A percentile compares a stretch with the other conserved stretches of the same genome.
Evolutionary conservation across 2,113 vertebrate species (phyloP).

Genomic region (Procavia capensis): DNA sequence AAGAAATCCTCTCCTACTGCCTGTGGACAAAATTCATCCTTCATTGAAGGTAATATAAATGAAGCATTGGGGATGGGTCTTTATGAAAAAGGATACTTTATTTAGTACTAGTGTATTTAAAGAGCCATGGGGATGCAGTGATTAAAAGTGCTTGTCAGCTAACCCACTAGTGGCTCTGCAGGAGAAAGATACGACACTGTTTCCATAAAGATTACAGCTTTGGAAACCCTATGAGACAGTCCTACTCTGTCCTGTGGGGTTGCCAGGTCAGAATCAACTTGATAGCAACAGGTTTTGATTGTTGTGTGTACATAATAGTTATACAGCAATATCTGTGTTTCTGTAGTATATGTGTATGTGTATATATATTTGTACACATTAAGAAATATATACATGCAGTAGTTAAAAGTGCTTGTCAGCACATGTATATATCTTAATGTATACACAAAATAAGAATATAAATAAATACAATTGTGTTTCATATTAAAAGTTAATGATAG

Average conservation of each 20-base stretch:
- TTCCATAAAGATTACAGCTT: background rate
- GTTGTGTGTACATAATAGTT: background rate
- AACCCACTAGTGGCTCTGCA: background rate
- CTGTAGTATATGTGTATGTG: background rate
- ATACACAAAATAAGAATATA: conserved; percentile 30
- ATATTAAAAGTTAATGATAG: conserved; percentile 27
- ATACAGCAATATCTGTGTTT: background rate
- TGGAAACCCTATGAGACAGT: background rate
- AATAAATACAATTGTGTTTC: too few species aligned
- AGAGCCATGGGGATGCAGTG: background rate
- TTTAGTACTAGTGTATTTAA: background rate
- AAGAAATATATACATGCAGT: too few species aligned
- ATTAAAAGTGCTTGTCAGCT: background rate
- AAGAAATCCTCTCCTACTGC: conserved; percentile 96
- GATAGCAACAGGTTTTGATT: background rate
- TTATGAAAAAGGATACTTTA: conserved; percentile 38
- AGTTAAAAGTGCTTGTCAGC: background rate
- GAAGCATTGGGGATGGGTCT: background rate
- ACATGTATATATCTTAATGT: background rate
- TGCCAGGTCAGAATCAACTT: background rate
- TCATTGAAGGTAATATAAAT: conserved; percentile 92
- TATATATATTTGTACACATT: background rate
- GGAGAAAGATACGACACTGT: background rate
- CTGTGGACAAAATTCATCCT: conserved; percentile 99
- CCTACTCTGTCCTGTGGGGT: background rate